Evolutionary conservation across 2,888 invertebrate species (phyloP).

Genomic region (Ormyrus labotus): DNA sequence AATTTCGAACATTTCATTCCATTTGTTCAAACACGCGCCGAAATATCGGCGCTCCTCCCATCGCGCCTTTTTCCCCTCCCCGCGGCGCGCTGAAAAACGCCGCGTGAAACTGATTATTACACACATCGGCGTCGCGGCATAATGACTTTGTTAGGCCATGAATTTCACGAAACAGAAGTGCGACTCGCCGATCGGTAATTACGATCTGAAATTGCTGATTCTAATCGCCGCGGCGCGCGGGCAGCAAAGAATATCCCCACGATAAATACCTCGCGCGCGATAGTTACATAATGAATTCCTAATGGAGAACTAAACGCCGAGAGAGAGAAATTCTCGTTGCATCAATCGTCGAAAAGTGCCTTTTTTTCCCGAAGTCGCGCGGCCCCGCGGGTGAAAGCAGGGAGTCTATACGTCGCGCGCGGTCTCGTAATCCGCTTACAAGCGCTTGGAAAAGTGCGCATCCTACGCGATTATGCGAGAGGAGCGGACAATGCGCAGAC

Average conservation of each 20-base stretch:
- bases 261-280: neutral
- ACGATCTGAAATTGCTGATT: constrained; percentile 19
- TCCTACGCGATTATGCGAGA: constrained; percentile 37
- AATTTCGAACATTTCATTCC: too few species aligned
- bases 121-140: neutral
- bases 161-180: constrained; percentile 13
- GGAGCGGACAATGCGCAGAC: constrained; percentile 26
- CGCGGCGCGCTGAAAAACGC: too few species aligned
- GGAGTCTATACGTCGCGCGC: neutral
- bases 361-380: neutral
- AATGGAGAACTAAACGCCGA: constrained; percentile 17
- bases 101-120: too few species aligned
- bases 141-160: constrained; percentile 7
- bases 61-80: too few species aligned
- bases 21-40: too few species aligned
- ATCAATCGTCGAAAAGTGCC: constrained; percentile 6
- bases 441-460: constrained; percentile 32
- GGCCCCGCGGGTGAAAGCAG: neutral
- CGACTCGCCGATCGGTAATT: neutral
- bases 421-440: neutral
- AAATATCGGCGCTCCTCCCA: too few species aligned
- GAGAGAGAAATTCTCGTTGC: constrained; percentile 33
- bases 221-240: neutral
- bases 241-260: neutral
- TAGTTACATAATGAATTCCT: constrained; percentile 18